Evolutionary conservation across 2,888 invertebrate genomes (phyloP).

Genomic region (Mesorhabditis spiculigera): DNA sequence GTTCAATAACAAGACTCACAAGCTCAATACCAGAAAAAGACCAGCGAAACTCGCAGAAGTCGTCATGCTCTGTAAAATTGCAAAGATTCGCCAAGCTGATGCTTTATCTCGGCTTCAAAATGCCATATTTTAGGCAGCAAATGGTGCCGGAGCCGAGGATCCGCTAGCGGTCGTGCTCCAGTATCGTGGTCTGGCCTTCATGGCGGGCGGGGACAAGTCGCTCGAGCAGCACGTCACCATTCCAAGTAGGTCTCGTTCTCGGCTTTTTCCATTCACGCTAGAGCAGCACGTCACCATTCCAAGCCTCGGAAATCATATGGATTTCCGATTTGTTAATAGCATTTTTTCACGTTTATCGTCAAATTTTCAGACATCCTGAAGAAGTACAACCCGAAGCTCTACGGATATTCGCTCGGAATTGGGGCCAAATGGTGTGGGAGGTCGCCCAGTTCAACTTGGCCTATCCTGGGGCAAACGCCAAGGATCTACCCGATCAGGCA

Average conservation of each 20-base stretch:
- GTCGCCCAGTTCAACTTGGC: constrained; percentile 32
- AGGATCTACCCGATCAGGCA: constrained; percentile 38
- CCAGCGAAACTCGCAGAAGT: too few relatives aligned
- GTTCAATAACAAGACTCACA: too few relatives aligned
- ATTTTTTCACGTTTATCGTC: not conserved
- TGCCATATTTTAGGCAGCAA: constrained; percentile 29
- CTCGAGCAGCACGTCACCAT: too few relatives aligned
- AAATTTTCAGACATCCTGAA: constrained; percentile 67
- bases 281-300: constrained; percentile 43
- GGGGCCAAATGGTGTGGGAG: constrained; percentile 54
- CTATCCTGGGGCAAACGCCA: constrained; percentile 33
- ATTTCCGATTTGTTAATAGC: too few relatives aligned
- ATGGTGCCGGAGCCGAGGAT: constrained; percentile 39
- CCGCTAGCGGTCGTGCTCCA: constrained; percentile 36
- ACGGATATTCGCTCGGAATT: constrained; percentile 73
- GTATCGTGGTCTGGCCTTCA: constrained; percentile 42
- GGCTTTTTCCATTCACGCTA: too few relatives aligned
- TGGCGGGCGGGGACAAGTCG: constrained; percentile 39
- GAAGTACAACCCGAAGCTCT: constrained; percentile 72
- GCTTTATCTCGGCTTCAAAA: not conserved
- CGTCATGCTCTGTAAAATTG: too few relatives aligned
- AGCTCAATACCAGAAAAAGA: too few relatives aligned
- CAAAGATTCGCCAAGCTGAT: too few relatives aligned
- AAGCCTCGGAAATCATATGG: too few relatives aligned
- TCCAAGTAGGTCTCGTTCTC: too few relatives aligned